Evolutionary conservation across 2,113 vertebrate genomes (phyloP).

Genomic region (Stictonetta naevosa): DNA sequence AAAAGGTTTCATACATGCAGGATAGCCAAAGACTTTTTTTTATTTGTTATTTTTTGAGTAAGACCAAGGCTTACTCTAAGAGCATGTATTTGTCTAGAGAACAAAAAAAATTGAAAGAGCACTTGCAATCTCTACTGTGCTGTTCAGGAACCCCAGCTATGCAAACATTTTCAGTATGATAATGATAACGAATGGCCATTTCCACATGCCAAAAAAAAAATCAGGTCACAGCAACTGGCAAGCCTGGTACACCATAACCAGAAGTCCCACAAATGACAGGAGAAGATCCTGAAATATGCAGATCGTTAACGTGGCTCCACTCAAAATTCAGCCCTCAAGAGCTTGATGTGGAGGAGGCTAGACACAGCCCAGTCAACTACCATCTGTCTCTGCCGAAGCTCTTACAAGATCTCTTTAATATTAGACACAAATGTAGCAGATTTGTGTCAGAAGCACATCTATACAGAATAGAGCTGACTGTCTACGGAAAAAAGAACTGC

Average conservation of each 20-base stretch:
- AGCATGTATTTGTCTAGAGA: not conserved
- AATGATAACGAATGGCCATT: not conserved
- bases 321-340: conserved; percentile 34
- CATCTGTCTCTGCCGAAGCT: conserved; percentile 21
- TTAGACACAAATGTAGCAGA: not conserved
- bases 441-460: not conserved
- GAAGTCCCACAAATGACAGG: not conserved
- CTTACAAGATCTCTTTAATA: not conserved
- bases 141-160: conserved; percentile 3
- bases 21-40: not conserved
- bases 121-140: not conserved
- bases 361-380: not conserved
- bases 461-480: not conserved
- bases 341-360: not conserved
- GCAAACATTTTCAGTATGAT: conserved; percentile 7
- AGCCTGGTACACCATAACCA: not conserved
- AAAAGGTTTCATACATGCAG: not conserved
- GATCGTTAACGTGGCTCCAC: not conserved
- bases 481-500: not conserved
- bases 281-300: conserved; percentile 8
- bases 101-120: not conserved
- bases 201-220: not conserved
- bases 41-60: not conserved
- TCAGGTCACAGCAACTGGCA: not conserved
- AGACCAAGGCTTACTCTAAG: not conserved